Evolutionary conservation across 2,888 invertebrate genomes (phyloP).

Genomic region (Osmoderma eremita): DNA sequence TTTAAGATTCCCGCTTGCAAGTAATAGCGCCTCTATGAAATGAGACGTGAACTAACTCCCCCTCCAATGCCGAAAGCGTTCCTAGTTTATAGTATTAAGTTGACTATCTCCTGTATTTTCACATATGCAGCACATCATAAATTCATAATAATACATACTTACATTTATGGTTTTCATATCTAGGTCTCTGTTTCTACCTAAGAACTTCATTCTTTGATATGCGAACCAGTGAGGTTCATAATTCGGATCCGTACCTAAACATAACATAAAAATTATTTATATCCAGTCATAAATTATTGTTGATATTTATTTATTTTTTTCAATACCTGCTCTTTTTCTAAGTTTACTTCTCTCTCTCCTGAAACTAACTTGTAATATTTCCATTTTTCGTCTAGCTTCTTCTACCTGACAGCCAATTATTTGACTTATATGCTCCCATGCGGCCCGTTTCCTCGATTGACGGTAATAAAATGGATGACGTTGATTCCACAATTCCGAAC

Average conservation of each 20-base stretch:
- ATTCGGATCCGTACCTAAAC: neutral
- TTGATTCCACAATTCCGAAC: constrained; percentile 18
- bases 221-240: constrained; percentile 20
- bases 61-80: too few species aligned
- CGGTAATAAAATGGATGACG: constrained; percentile 10
- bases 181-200: neutral
- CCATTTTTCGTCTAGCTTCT: constrained; percentile 19
- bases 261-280: neutral
- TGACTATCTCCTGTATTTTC: too few species aligned
- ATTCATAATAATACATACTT: too few species aligned
- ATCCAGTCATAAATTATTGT: neutral
- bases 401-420: constrained; percentile 4
- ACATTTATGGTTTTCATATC: neutral
- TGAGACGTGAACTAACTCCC: too few species aligned
- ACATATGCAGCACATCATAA: too few species aligned
- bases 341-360: constrained; percentile 21
- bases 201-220: constrained; percentile 17
- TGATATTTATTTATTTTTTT: neutral
- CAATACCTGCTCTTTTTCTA: constrained; percentile 10
- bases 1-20: too few species aligned
- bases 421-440: constrained; percentile 11
- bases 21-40: too few species aligned
- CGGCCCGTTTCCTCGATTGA: constrained; percentile 2
- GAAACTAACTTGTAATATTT: constrained; percentile 6
- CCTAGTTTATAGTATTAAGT: too few species aligned